phyloP scores from a whole-genome alignment of 2,113 vertebrate species.

The Macheiramphus alcinus region DNA sequence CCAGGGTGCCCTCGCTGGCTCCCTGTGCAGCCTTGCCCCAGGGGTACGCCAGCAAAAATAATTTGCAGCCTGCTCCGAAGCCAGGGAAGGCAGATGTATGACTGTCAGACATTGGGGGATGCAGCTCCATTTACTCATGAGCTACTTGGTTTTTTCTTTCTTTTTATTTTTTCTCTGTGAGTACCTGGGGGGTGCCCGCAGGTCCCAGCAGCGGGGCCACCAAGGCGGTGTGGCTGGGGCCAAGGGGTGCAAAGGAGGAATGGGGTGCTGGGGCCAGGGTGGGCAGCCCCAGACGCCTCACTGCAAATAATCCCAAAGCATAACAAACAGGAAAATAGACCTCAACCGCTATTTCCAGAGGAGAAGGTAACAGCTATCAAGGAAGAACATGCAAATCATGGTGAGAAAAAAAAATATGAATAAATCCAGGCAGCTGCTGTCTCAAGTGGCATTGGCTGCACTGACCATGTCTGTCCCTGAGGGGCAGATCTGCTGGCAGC shows the following conservation, averaged over 20 bases:
- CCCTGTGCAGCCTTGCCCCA: background rate
- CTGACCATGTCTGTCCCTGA: accelerated
- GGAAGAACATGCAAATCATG: background rate
- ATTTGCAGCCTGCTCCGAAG: background rate
- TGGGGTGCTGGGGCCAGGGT: background rate
- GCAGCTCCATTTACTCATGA: background rate
- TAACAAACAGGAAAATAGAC: background rate
- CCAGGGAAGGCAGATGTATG: background rate
- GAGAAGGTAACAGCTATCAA: background rate
- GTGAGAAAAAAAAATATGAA: background rate
- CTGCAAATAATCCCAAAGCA: background rate
- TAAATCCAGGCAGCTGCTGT: background rate
- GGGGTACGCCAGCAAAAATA: background rate
- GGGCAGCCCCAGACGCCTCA: background rate
- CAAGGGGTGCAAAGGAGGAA: background rate
- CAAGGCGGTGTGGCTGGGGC: accelerated
- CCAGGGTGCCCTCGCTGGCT: background rate
- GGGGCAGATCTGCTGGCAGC: background rate
- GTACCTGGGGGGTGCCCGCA: background rate
- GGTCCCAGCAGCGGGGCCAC: background rate
- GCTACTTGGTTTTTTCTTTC: background rate
- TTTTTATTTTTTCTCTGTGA: background rate
- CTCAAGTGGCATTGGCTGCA: background rate
- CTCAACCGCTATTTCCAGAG: background rate
- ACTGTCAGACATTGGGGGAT: background rate